These are phyloP conservation scores for Neria commutata DNA, from an alignment of 2,888 invertebrate species.

Conservation along the genomic window DNA sequence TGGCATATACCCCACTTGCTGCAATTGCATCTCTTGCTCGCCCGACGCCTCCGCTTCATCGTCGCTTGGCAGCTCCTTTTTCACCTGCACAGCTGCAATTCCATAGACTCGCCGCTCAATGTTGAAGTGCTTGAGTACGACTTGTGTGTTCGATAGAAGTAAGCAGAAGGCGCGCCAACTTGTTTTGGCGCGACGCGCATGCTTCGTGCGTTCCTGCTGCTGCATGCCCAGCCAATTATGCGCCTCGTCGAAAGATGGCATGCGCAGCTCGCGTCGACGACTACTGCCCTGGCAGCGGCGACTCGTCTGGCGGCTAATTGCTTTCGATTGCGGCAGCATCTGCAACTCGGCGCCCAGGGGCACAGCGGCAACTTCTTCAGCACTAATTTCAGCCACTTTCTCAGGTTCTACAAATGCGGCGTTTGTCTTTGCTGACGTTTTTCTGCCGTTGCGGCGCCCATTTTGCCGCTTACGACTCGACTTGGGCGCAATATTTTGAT, in stretches of 20 bases:
- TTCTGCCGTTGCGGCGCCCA: too few relatives aligned
- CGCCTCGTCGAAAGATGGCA: conserved; percentile 22
- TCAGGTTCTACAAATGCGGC: conserved; percentile 14
- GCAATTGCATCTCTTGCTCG: conserved; percentile 17
- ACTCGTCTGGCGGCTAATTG: conserved; percentile 5
- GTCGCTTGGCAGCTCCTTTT: conserved; percentile 26
- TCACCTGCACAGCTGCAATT: conserved; percentile 22
- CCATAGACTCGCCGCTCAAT: conserved; percentile 47
- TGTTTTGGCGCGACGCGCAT: conserved; percentile 26
- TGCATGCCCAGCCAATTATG: conserved; percentile 33
- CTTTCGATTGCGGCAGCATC: conserved; percentile 8
- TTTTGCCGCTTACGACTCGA: neutral
- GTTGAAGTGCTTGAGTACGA: conserved; percentile 49
- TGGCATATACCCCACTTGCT: conserved; percentile 27
- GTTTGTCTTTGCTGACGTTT: conserved; percentile 14
- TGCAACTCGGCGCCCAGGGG: neutral
- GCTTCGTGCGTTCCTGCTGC: conserved; percentile 26
- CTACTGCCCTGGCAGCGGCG: conserved; percentile 1
- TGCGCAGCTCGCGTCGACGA: neutral
- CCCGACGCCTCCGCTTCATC: conserved; percentile 18
- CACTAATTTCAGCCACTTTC: conserved; percentile 8
- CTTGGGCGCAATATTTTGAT: too few relatives aligned
- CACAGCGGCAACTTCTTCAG: conserved; percentile 1
- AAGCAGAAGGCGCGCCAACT: conserved; percentile 47
- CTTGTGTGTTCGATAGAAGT: conserved; percentile 43